These are phyloP conservation scores for Microplitis mediator DNA, from an alignment of 1,140 invertebrate species.

Conservation along the genomic window DNA sequence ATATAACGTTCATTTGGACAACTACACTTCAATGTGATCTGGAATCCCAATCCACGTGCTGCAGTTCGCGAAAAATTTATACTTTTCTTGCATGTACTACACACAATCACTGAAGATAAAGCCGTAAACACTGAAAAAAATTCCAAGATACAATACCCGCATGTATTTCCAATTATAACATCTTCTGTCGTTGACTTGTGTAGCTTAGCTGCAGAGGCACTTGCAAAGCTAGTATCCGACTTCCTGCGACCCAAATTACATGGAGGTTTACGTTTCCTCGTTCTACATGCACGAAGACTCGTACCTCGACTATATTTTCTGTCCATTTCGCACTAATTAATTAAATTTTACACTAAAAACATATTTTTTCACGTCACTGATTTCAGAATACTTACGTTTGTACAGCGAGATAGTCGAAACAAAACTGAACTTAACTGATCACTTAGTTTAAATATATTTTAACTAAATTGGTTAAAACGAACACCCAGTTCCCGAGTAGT, in stretches of 20 bases:
- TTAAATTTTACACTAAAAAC: not conserved
- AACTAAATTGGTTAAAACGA: not conserved
- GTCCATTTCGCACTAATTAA: slow-evolving; percentile 2
- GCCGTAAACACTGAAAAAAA: slow-evolving; percentile 20
- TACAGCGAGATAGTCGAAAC: not conserved
- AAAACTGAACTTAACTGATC: not conserved
- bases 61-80: slow-evolving; percentile 20
- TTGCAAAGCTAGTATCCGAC: slow-evolving; percentile 1
- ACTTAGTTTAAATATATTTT: not conserved
- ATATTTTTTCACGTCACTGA: not conserved
- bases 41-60: slow-evolving; percentile 31
- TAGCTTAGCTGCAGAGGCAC: slow-evolving; percentile 13
- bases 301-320: not conserved
- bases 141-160: slow-evolving; percentile 23
- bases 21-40: slow-evolving; percentile 29
- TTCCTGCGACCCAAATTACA: not conserved
- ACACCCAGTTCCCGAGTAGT: not conserved
- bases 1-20: slow-evolving; percentile 24
- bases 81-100: slow-evolving; percentile 13
- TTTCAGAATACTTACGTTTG: not conserved
- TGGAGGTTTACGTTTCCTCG: not conserved
- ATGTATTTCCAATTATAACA: slow-evolving; percentile 12
- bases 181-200: slow-evolving; percentile 2
- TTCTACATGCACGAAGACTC: not conserved
- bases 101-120: slow-evolving; percentile 6